Conservation (phyloP, 2,113 vertebrate species). For the Salvator merianae region DNA sequence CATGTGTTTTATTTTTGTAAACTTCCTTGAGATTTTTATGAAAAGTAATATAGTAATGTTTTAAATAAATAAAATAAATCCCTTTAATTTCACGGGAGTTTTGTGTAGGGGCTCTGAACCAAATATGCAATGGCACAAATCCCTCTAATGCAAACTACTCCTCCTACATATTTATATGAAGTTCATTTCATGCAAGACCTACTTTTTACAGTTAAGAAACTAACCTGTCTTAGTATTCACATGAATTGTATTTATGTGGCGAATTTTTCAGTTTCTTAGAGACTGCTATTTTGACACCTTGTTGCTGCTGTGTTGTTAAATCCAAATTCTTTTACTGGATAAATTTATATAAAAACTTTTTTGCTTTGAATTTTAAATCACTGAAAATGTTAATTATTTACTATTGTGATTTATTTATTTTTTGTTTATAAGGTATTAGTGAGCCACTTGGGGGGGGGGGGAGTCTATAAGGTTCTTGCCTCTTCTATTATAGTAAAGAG, state of each 20-base stretch:
- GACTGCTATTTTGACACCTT: not conserved
- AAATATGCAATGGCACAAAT: too few species aligned
- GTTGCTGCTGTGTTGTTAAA: not conserved
- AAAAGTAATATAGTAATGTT: too few species aligned
- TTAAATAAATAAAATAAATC: too few species aligned
- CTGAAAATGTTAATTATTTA: not conserved
- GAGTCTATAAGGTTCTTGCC: constrained; percentile 26
- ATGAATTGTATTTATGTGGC: not conserved
- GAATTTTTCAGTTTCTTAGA: not conserved
- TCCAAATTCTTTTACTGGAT: not conserved
- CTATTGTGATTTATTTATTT: not conserved
- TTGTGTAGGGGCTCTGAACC: too few species aligned
- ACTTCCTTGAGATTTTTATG: too few species aligned
- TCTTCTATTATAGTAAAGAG: constrained; percentile 43
- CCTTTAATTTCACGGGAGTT: too few species aligned
- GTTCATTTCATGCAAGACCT: not conserved
- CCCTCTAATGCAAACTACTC: too few species aligned
- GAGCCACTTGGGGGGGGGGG: not conserved
- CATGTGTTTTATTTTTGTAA: too few species aligned
- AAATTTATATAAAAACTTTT: not conserved
- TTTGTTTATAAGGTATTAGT: not conserved
- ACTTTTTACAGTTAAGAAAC: not conserved
- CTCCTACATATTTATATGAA: too few species aligned
- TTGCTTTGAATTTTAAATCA: not conserved
- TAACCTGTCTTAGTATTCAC: not conserved